These are phyloP conservation scores for Ovibos moschatus DNA, from an alignment of 2,113 vertebrate genomes.

Conservation along the genomic window DNA sequence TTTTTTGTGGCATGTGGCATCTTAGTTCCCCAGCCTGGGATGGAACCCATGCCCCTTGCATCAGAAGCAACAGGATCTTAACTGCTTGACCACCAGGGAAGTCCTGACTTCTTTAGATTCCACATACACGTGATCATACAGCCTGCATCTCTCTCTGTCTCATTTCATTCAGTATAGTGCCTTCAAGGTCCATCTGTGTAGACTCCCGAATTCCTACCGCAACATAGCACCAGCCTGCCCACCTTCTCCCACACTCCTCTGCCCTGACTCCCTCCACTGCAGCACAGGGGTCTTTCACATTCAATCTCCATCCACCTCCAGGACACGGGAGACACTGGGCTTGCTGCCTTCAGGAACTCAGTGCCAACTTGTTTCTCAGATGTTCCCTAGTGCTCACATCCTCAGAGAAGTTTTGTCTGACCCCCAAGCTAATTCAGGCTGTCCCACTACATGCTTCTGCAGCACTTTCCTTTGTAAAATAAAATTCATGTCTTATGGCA, in stretches of 20 bases:
- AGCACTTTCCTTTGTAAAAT: not conserved
- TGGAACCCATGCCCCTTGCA: not conserved
- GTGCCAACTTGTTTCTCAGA: not conserved
- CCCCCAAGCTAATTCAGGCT: not conserved
- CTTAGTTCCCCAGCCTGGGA: not conserved
- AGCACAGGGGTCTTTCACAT: not conserved
- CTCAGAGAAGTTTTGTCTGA: not conserved
- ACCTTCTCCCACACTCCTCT: not conserved
- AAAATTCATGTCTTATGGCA: not conserved
- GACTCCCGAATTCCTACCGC: not conserved
- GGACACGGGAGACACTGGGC: not conserved
- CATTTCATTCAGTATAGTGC: not conserved
- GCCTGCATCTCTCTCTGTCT: not conserved
- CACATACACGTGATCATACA: not conserved
- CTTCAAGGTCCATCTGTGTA: not conserved
- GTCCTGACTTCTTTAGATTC: not conserved
- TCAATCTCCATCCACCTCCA: not conserved
- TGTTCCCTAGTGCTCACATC: not conserved
- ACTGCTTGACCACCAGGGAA: not conserved
- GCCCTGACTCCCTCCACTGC: not conserved
- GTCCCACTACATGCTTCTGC: not conserved
- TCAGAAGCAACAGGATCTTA: not conserved
- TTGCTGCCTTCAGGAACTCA: not conserved
- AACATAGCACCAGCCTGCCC: not conserved
- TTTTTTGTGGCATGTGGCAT: not conserved